phyloP scores from a whole-genome alignment of 2,888 invertebrate genomes.

The Volucella inanis region DNA sequence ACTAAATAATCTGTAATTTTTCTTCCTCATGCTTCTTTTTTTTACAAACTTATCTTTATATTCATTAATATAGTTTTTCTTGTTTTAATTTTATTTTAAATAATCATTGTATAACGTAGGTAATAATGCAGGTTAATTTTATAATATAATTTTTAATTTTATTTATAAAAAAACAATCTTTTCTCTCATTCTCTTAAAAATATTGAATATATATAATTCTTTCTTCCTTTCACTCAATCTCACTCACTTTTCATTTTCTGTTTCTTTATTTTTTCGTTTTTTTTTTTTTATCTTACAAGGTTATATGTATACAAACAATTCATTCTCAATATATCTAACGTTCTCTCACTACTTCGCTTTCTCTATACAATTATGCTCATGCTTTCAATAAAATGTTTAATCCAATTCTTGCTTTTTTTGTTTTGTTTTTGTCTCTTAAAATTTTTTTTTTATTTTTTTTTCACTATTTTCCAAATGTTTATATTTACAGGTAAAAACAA shows the following conservation, averaged over 20 bases:
- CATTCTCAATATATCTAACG: constrained; percentile 59
- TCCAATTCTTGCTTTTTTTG: constrained; percentile 14
- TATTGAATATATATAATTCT: constrained; percentile 71
- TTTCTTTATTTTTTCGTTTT: constrained; percentile 30
- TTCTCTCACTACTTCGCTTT: constrained; percentile 32
- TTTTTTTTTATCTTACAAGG: constrained; percentile 60
- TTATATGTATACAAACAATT: constrained; percentile 63
- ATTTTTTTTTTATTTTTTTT: constrained; percentile 40
- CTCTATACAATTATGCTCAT: constrained; percentile 29
- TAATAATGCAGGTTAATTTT: constrained; percentile 68
- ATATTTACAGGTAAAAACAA: constrained; percentile 56
- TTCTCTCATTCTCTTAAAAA: constrained; percentile 80
- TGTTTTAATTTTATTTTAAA: constrained; percentile 9
- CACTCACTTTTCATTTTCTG: constrained; percentile 51
- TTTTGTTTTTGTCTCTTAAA: constrained; percentile 9
- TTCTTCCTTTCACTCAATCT: constrained; percentile 63
- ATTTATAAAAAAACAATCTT: constrained; percentile 81
- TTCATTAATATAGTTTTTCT: constrained; percentile 34
- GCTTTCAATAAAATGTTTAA: constrained; percentile 35
- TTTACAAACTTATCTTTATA: constrained; percentile 55
- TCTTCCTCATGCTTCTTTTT: constrained; percentile 47
- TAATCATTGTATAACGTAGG: constrained; percentile 68
- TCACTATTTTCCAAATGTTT: constrained; percentile 47
- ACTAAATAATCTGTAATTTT: constrained; percentile 40
- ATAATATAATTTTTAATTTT: constrained; percentile 69